phyloP scores from a whole-genome alignment of 2,113 vertebrate species.

The Pelodiscus sinensis region DNA sequence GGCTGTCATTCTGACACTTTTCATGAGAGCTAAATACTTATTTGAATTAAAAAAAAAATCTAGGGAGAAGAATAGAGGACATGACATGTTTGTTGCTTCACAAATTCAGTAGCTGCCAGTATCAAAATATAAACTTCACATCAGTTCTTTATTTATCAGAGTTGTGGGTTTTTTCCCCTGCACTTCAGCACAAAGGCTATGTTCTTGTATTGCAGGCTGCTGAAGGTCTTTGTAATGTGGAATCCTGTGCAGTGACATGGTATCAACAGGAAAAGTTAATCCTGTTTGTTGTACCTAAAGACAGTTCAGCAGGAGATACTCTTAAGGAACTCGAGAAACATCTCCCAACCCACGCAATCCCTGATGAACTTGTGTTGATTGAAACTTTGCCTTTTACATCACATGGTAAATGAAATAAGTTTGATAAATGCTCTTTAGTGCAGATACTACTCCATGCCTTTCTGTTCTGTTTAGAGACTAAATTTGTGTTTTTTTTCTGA shows the following conservation, averaged over 20 bases:
- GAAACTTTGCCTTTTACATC: conserved; percentile 84
- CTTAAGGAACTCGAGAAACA: conserved; percentile 77
- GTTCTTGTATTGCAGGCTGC: conserved; percentile 79
- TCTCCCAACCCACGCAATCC: conserved; percentile 84
- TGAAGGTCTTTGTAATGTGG: conserved; percentile 81
- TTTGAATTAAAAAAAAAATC: neutral
- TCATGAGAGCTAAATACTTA: neutral
- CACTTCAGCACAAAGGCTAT: conserved; percentile 16
- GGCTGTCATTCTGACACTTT: neutral
- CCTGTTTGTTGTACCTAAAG: conserved; percentile 84
- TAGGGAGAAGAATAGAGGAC: neutral
- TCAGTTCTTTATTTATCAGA: neutral
- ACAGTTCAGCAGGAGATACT: conserved; percentile 58
- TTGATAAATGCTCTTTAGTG: neutral
- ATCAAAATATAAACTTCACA: neutral
- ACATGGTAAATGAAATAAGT: conserved; percentile 83
- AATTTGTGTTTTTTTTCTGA: neutral
- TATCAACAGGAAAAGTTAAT: conserved; percentile 82
- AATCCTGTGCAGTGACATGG: conserved; percentile 86
- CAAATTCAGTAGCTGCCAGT: neutral
- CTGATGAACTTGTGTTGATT: conserved; percentile 87
- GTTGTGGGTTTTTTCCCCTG: neutral
- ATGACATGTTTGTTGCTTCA: neutral
- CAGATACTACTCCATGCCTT: neutral
- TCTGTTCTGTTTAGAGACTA: neutral